phyloP scores from a whole-genome alignment of 2,113 vertebrate species.

The Caloenas nicobarica region DNA sequence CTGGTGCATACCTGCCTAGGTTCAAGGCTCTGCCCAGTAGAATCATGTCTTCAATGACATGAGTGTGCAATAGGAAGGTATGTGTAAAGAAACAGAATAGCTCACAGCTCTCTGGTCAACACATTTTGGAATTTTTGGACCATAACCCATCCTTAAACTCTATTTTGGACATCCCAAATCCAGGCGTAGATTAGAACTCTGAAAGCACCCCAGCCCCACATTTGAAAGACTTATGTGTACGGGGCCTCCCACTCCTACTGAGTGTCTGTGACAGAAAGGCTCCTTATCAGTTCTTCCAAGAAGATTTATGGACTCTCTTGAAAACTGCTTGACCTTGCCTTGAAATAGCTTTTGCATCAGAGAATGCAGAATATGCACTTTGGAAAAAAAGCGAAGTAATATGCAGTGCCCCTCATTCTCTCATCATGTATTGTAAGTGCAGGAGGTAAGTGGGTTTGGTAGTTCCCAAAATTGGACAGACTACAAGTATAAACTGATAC shows the following conservation, averaged over 20 bases:
- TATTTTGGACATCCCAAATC: neutral
- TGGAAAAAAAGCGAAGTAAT: neutral
- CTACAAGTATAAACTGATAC: neutral
- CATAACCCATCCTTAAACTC: neutral
- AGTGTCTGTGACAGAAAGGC: neutral
- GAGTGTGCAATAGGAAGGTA: neutral
- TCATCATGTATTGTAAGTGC: neutral
- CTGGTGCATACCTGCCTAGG: neutral
- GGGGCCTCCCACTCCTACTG: neutral
- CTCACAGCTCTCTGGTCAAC: neutral
- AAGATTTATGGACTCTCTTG: neutral
- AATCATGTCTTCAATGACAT: neutral
- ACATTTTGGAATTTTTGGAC: neutral
- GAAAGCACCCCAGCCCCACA: neutral
- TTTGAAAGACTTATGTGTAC: accelerated
- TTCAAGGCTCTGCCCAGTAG: neutral
- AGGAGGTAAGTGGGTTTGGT: neutral
- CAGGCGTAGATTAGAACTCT: neutral
- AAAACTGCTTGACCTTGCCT: neutral
- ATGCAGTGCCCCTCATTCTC: neutral
- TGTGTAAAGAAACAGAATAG: neutral
- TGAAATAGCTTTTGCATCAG: neutral
- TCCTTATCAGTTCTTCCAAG: neutral
- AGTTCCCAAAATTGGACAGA: neutral
- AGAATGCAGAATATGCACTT: neutral